These are phyloP conservation scores for Tachina fera DNA, from an alignment of 2,888 invertebrate genomes.

Conservation along the genomic window DNA sequence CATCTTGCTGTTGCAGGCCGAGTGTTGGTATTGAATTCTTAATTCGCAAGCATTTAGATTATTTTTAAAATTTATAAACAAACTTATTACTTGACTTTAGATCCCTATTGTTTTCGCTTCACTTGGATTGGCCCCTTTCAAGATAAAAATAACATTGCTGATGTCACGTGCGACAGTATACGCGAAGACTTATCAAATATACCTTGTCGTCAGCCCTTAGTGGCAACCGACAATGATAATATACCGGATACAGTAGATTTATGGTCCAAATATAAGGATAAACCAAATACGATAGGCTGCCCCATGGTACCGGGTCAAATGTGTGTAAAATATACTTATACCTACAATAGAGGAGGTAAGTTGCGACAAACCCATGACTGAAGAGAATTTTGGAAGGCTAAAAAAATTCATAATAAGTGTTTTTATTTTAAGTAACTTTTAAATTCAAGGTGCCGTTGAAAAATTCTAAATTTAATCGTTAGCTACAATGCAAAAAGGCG, in stretches of 20 bases:
- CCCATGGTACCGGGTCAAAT: constrained; percentile 85
- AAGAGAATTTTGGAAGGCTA: neutral
- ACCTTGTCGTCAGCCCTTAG: constrained; percentile 87
- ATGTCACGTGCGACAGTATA: constrained; percentile 85
- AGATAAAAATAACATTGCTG: constrained; percentile 85
- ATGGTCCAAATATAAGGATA: constrained; percentile 84
- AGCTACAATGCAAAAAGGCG: too few species aligned
- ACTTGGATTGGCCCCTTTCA: constrained; percentile 88
- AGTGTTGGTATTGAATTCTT: constrained; percentile 42
- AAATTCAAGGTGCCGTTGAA: neutral
- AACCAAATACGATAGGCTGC: constrained; percentile 84
- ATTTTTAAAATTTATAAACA: neutral
- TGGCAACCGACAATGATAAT: constrained; percentile 86
- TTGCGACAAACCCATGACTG: constrained; percentile 36
- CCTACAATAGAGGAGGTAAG: constrained; percentile 86
- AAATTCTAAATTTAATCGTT: neutral
- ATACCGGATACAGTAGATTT: constrained; percentile 86
- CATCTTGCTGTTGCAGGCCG: constrained; percentile 22
- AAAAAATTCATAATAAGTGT: neutral
- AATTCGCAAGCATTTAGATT: neutral
- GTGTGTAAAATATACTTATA: constrained; percentile 87
- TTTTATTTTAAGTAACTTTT: neutral
- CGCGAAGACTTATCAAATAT: constrained; percentile 84
- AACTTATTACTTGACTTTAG: constrained; percentile 64
- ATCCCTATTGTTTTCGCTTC: constrained; percentile 86